phyloP scores from a whole-genome alignment of 2,797 vertebrate genomes.

The Notolabrus celidotus region DNA sequence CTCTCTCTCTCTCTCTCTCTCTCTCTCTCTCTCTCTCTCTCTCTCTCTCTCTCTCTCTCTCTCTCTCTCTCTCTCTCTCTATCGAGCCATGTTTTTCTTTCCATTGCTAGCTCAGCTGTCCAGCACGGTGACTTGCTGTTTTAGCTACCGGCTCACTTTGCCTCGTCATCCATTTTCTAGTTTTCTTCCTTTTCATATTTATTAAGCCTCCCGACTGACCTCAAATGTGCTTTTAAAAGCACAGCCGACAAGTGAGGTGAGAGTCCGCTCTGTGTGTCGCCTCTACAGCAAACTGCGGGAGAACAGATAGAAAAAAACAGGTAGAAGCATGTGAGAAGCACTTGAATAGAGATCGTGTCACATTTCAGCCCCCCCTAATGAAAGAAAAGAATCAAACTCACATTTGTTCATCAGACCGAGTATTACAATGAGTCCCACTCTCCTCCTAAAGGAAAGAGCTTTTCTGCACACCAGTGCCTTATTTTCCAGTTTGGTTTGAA shows the following conservation, averaged over 20 bases:
- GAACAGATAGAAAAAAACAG: neutral
- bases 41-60: conserved; percentile 7
- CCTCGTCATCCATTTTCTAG: conserved; percentile 76
- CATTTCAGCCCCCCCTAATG: conserved; percentile 5
- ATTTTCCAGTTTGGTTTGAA: no score
- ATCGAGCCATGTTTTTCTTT: conserved; percentile 25
- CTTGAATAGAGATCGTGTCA: conserved; percentile 1
- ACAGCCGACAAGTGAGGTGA: conserved; percentile 33
- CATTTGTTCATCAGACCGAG: neutral
- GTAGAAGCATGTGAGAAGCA: no score
- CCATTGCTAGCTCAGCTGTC: conserved; percentile 76
- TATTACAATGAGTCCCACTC: neutral
- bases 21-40: neutral
- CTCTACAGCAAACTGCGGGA: conserved; percentile 8
- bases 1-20: neutral
- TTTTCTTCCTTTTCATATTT: conserved; percentile 71
- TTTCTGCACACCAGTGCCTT: no score
- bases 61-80: neutral
- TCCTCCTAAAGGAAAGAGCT: no score
- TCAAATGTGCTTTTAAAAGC: conserved; percentile 49
- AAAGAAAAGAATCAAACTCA: conserved; percentile 1
- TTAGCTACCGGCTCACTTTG: conserved; percentile 66
- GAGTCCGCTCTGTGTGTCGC: conserved; percentile 3
- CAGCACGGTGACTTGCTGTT: conserved; percentile 66
- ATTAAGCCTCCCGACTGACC: conserved; percentile 66